phyloP scores from a whole-genome alignment of 23 tunicate species.

The Ciona savignyi region DNA sequence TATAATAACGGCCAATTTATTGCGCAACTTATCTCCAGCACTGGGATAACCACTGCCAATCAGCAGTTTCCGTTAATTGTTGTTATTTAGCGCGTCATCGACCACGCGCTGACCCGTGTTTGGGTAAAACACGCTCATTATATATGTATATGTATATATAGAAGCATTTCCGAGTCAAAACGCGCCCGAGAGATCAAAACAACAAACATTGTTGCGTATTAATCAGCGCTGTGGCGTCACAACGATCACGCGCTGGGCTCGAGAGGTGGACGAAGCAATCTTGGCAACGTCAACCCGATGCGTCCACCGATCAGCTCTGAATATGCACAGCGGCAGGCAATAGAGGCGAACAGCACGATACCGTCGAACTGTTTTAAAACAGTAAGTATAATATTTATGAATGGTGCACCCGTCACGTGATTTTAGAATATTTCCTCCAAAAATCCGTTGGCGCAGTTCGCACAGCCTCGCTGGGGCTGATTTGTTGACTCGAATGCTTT shows the following conservation, averaged over 20 bases:
- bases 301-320: no score
- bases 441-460: not conserved
- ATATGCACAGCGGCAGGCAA: no score
- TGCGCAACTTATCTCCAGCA: no score
- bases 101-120: not conserved
- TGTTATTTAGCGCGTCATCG: not conserved
- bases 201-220: not conserved
- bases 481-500: not conserved
- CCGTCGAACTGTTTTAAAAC: no score
- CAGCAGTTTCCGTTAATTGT: not conserved
- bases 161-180: not conserved
- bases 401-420: not conserved
- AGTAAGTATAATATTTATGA: not conserved
- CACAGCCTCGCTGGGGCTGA: not conserved
- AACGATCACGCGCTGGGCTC: not conserved
- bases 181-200: not conserved
- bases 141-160: no score
- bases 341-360: no score
- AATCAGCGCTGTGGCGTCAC: not conserved
- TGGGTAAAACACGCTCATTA: not conserved
- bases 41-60: no score
- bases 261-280: no score
- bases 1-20: no score
- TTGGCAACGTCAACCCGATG: no score
- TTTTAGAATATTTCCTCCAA: not conserved